Percentiles rank a stretch among this genome's conserved stretches.
These are phyloP conservation scores for Myrmecophaga tridactyla DNA, from an alignment of 2,113 vertebrate genomes.

Conservation along the genomic window DNA sequence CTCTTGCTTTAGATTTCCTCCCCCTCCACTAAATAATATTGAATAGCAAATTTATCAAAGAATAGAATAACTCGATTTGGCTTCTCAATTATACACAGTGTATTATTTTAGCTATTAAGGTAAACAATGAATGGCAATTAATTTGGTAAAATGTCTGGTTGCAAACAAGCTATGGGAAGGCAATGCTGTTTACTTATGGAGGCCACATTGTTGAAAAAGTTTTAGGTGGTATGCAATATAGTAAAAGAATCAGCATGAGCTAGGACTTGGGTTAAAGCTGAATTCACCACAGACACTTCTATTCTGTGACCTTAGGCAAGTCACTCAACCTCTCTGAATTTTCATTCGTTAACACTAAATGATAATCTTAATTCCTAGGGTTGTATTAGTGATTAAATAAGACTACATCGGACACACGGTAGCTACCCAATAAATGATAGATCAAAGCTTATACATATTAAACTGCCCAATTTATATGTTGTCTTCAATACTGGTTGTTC, in stretches of 20 bases:
- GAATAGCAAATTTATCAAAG: not conserved
- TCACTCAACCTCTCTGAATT: not conserved
- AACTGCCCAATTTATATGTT: not conserved
- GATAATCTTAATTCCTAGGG: not conserved
- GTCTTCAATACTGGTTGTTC: not conserved
- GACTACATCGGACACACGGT: not conserved
- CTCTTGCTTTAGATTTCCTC: not conserved
- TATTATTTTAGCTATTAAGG: not conserved
- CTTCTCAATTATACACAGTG: not conserved
- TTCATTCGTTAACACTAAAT: not conserved
- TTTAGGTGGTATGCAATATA: not conserved
- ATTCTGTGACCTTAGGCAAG: not conserved
- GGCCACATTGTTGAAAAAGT: not conserved
- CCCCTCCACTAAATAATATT: not conserved
- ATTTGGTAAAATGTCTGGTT: not conserved
- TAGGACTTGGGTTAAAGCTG: not conserved
- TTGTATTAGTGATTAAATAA: not conserved
- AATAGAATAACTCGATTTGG: not conserved
- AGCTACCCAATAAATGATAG: not conserved
- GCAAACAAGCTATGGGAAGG: not conserved
- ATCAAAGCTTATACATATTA: not conserved
- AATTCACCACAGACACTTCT: not conserved
- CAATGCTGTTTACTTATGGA: not conserved
- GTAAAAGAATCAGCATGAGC: not conserved
- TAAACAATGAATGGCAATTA: not conserved